Evolutionary conservation across 1,140 invertebrate species (phyloP).

Genomic region (Fopius arisanus): DNA sequence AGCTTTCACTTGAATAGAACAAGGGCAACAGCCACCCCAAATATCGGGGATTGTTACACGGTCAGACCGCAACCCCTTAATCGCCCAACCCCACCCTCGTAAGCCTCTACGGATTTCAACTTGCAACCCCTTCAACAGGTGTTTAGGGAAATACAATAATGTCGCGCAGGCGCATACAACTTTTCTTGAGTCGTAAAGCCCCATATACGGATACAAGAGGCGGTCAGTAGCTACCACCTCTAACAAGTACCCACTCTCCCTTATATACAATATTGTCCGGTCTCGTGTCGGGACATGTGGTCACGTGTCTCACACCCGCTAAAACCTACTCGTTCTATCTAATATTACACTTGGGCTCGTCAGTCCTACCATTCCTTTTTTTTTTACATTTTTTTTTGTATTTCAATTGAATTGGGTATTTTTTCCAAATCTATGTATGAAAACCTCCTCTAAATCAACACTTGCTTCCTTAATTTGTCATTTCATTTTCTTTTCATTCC

Average conservation of each 20-base stretch:
- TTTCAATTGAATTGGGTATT: background rate
- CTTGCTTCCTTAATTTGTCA: too few species aligned
- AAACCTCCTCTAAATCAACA: background rate
- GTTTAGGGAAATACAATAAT: slow-evolving; percentile 67
- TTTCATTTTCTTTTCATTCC: too few species aligned
- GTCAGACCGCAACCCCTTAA: slow-evolving; percentile 61
- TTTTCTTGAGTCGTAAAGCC: slow-evolving; percentile 57
- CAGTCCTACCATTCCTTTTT: background rate
- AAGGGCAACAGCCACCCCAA: slow-evolving; percentile 26
- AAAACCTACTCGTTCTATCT: background rate
- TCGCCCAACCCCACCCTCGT: slow-evolving; percentile 30
- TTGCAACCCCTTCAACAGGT: slow-evolving; percentile 63
- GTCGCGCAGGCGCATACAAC: slow-evolving; percentile 60
- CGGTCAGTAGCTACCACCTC: slow-evolving; percentile 9
- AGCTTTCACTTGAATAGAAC: background rate
- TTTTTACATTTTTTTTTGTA: background rate
- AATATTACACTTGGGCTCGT: background rate
- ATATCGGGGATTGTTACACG: slow-evolving; percentile 54
- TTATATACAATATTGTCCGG: background rate
- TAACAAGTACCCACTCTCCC: slow-evolving; percentile 39
- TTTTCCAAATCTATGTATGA: too few species aligned
- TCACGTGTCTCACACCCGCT: background rate
- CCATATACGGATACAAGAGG: slow-evolving; percentile 16
- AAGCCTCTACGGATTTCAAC: slow-evolving; percentile 53
- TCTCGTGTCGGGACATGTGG: background rate